Base-by-base conservation (phyloP, 92 coral and sea anemone genomes). In the Zoanthus gigantus region DNA sequence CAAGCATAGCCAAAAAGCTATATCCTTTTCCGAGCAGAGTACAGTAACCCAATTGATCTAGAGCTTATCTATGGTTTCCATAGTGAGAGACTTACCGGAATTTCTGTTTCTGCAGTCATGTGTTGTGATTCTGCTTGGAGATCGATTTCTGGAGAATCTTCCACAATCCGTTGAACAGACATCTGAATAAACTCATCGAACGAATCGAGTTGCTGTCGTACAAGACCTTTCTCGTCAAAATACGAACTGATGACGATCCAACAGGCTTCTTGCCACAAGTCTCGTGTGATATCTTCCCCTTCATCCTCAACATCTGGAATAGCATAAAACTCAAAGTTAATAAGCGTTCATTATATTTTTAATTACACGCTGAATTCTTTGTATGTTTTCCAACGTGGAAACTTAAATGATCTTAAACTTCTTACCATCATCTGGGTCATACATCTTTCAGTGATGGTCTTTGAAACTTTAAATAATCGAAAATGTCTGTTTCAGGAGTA, bases 211-310 rank as follows among this genome's bases (percentile, higher is more conserved):
- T 97, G 99, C 83, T 97, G 99, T 47, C 99, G 80, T 17, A 97
- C 99, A 65, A 97, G 99, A 86, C 99, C 99, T 83, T 97, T 97
- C 89, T 97, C 99, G 72, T 97, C 99, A 91, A 97, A 97, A 88
- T 97, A 97, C 69, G 99, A 97, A 68, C 99, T 97, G 79, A 97
- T 97, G 88, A 97, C 99, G 71, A 97, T 97, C 99, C 99, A 97
- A 72, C 99, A 97, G 45, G 99, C 99, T 71, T 97, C 99, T 77
- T 97, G 99, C 99, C 99, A 97, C 72, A 95, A 81, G 91, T 97
- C 99, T 60, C 95, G 97, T 0, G 99, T 97, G 56, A 97, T 97
- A 73, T 97, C 99, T 76, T 95, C 99, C 15, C 98, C 99, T 66
- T 97, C 99, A 32, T 95, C 99, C 77, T 97, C 99, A 23, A 95